Conservation (phyloP, 1,140 invertebrate genomes). For the Cydia strobilella region DNA sequence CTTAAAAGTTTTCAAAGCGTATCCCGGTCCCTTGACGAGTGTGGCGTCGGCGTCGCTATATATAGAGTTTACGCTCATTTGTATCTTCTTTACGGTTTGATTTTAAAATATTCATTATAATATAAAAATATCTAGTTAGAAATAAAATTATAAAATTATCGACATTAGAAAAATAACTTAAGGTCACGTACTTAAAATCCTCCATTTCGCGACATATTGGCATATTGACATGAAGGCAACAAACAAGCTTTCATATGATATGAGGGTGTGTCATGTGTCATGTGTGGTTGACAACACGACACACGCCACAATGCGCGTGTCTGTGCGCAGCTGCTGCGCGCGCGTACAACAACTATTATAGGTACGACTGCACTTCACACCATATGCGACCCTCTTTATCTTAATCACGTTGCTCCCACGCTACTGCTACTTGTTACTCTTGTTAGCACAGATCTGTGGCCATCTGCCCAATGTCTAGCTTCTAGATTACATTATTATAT, state of each 20-base stretch:
- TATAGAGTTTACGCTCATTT: too few relatives aligned
- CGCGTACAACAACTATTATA: background rate
- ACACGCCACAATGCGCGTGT: constrained; percentile 7
- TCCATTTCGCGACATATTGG: background rate
- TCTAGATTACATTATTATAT: background rate
- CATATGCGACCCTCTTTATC: constrained; percentile 26
- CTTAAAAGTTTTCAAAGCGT: too few relatives aligned
- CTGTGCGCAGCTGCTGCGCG: constrained; percentile 3
- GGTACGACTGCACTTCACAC: background rate
- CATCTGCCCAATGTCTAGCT: constrained; percentile 6
- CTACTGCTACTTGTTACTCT: constrained; percentile 14
- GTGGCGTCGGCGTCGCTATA: too few relatives aligned
- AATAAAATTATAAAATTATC: too few relatives aligned
- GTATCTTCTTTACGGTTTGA: too few relatives aligned
- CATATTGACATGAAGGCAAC: background rate
- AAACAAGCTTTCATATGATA: constrained; percentile 13
- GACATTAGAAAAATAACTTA: too few relatives aligned
- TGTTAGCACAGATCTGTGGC: constrained; percentile 21
- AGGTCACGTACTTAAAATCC: background rate
- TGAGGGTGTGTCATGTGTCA: background rate
- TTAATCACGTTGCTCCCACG: constrained; percentile 25
- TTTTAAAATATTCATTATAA: too few relatives aligned
- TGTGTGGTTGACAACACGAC: background rate
- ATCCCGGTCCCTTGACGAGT: too few relatives aligned
- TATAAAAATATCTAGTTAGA: too few relatives aligned